phyloP scores from a whole-genome alignment of 2,113 vertebrate species.

The Syrrhaptes paradoxus region DNA sequence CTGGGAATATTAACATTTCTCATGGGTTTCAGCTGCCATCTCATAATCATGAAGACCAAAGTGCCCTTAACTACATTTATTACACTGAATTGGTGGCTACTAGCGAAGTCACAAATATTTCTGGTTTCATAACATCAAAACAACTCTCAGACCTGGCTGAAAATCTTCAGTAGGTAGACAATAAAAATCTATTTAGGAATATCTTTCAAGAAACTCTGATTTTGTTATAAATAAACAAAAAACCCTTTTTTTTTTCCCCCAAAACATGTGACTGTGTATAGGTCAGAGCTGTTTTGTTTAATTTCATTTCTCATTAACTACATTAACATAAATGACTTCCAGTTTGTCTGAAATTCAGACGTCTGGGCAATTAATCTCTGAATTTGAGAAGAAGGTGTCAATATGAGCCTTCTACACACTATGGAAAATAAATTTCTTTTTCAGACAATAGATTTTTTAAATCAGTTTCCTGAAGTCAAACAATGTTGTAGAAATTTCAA shows the following conservation, averaged over 20 bases:
- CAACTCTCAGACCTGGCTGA: neutral
- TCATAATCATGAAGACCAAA: neutral
- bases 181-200: neutral
- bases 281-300: neutral
- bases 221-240: neutral
- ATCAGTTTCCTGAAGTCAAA: neutral
- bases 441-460: neutral
- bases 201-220: neutral
- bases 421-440: neutral
- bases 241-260: neutral
- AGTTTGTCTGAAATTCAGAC: neutral
- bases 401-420: neutral
- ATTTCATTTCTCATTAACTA: neutral
- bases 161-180: neutral
- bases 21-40: neutral
- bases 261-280: neutral
- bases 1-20: neutral
- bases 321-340: neutral
- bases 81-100: neutral
- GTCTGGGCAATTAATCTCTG: neutral
- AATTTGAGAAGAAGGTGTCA: neutral
- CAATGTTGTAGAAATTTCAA: neutral
- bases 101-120: neutral
- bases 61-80: neutral
- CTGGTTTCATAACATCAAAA: neutral